Evolutionary conservation across 2,113 vertebrate species (phyloP).

Genomic region (Bos javanicus): DNA sequence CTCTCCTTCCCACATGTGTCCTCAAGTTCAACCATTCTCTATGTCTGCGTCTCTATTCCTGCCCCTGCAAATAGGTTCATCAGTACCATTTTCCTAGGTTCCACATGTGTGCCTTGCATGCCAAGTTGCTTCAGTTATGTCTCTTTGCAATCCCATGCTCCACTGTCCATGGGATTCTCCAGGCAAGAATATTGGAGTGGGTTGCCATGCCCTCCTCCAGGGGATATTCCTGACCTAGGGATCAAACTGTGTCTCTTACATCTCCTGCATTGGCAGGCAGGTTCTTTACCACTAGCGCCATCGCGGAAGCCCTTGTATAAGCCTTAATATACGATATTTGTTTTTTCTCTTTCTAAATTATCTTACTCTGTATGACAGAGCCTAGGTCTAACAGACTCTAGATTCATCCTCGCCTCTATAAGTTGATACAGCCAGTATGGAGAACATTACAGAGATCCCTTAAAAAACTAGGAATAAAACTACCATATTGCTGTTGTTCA

Average conservation of each 20-base stretch:
- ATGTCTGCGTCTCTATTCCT: neutral
- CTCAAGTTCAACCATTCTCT: accelerated
- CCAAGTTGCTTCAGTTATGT: neutral
- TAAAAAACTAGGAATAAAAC: neutral
- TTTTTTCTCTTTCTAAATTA: neutral
- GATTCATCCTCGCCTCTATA: neutral
- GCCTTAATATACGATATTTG: neutral
- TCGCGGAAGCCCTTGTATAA: neutral
- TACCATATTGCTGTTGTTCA: neutral
- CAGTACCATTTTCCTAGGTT: neutral
- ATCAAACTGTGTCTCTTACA: neutral
- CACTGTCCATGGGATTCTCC: neutral
- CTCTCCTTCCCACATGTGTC: neutral
- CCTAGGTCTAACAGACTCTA: neutral
- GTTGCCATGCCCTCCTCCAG: neutral
- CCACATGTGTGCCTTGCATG: neutral
- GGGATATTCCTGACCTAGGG: neutral
- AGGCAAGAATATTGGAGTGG: neutral
- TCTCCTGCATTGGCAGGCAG: neutral
- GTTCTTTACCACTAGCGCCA: neutral
- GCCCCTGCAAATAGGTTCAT: neutral
- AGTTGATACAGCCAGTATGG: neutral
- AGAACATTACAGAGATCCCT: neutral
- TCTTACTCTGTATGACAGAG: neutral
- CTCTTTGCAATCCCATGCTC: neutral